Conservation (phyloP, 1,140 invertebrate species). For the Cydia pomonella region DNA sequence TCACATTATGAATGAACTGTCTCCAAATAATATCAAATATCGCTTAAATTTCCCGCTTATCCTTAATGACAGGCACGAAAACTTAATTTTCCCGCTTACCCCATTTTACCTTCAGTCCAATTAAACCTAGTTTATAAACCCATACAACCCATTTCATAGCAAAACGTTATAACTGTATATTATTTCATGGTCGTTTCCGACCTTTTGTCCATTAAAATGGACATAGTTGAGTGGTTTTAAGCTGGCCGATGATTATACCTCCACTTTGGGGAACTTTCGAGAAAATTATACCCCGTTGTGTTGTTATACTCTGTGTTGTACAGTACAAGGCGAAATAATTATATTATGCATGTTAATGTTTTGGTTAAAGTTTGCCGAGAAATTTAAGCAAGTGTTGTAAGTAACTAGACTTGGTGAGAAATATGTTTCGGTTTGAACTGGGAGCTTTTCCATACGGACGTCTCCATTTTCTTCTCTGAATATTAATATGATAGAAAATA, state of each 20-base stretch:
- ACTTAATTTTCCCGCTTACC: conserved; percentile 22
- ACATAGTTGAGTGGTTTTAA: conserved; percentile 25
- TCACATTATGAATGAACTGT: neutral
- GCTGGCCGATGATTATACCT: conserved; percentile 4
- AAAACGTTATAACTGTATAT: neutral
- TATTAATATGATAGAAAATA: no score
- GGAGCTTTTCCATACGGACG: no score
- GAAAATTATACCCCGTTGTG: conserved; percentile 27
- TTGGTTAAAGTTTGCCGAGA: neutral
- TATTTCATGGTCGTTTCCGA: neutral
- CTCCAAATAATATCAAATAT: conserved; percentile 21
- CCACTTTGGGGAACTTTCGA: conserved; percentile 17
- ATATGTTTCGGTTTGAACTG: neutral
- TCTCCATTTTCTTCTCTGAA: no score
- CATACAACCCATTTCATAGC: neutral
- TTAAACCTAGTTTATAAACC: conserved; percentile 23
- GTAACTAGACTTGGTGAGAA: neutral
- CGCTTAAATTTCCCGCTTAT: neutral
- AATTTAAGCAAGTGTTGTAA: neutral
- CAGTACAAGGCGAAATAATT: conserved; percentile 12
- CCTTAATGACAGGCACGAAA: conserved; percentile 21
- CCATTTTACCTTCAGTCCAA: conserved; percentile 15
- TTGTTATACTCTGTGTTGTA: conserved; percentile 10
- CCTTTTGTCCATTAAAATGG: neutral
- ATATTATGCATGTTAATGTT: conserved; percentile 15